phyloP scores from a whole-genome alignment of 2,113 vertebrate genomes.

The Psittacara wagleri region DNA sequence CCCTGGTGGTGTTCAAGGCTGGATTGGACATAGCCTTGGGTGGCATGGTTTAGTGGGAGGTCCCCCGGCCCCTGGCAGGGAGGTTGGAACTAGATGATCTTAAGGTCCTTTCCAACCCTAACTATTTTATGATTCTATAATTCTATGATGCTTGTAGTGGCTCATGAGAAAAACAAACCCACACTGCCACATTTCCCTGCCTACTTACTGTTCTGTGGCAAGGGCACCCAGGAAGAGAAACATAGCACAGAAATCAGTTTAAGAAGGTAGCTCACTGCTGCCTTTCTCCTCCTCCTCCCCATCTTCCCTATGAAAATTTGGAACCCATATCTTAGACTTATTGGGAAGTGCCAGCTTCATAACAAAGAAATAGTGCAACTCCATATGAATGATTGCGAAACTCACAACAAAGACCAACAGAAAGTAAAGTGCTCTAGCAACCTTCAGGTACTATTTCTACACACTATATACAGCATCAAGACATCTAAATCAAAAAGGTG shows the following conservation, averaged over 20 bases:
- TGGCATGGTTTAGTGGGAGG: too few species aligned
- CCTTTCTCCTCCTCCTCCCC: background rate
- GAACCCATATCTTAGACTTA: background rate
- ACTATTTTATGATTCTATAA: too few species aligned
- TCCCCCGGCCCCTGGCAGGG: too few species aligned
- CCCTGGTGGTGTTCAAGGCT: too few species aligned
- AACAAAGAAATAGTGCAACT: background rate
- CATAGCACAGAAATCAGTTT: background rate
- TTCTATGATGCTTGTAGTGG: background rate
- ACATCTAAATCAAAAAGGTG: background rate
- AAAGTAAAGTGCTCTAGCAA: background rate
- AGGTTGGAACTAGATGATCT: too few species aligned
- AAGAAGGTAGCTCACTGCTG: background rate
- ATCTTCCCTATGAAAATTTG: background rate
- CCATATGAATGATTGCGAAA: background rate
- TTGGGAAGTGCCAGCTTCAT: background rate
- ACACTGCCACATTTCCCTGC: rapidly evolving
- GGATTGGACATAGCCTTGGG: too few species aligned
- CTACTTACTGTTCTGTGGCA: background rate
- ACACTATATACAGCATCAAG: background rate
- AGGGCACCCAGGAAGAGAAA: background rate
- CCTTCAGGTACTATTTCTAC: background rate
- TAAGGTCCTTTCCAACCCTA: too few species aligned
- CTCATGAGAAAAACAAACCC: background rate
- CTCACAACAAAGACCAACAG: background rate